These are phyloP conservation scores for Anguilla pacifica DNA, from an alignment of 2,797 vertebrate genomes.

Conservation along the genomic window DNA sequence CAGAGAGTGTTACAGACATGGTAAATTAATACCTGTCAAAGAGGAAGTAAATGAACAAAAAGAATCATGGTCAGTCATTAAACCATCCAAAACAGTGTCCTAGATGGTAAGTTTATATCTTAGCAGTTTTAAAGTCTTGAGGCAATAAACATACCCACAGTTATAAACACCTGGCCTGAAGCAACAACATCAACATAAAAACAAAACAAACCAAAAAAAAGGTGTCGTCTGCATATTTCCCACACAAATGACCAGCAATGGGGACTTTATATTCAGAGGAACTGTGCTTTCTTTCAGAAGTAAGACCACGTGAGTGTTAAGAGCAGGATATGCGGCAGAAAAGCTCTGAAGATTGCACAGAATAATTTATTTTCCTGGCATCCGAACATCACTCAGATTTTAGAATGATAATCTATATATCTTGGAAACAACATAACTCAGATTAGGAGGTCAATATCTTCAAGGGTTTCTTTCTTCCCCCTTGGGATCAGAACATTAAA, in stretches of 20 bases:
- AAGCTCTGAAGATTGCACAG: slow-evolving; percentile 53
- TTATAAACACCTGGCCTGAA: slow-evolving; percentile 39
- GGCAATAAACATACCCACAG: slow-evolving; percentile 39
- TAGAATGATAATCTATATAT: slow-evolving; percentile 53
- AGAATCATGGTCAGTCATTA: slow-evolving; percentile 22
- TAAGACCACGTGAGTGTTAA: slow-evolving; percentile 32
- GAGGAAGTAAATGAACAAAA: slow-evolving; percentile 9
- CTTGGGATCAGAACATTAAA: slow-evolving; percentile 68
- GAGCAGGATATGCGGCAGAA: slow-evolving; percentile 38
- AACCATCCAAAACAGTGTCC: slow-evolving; percentile 37
- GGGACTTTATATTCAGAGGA: slow-evolving; percentile 22
- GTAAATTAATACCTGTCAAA: not conserved
- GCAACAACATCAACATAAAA: slow-evolving; percentile 28
- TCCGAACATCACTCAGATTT: slow-evolving; percentile 55
- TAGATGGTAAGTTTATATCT: slow-evolving; percentile 35
- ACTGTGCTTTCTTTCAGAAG: slow-evolving; percentile 21
- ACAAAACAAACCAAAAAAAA: slow-evolving; percentile 1
- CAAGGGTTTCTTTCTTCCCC: slow-evolving; percentile 64
- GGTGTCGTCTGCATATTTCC: slow-evolving; percentile 11
- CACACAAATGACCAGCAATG: slow-evolving; percentile 32
- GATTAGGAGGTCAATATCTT: slow-evolving; percentile 76
- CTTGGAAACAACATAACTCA: slow-evolving; percentile 70
- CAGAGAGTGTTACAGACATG: not conserved
- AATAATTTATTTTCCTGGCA: slow-evolving; percentile 62
- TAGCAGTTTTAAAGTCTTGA: slow-evolving; percentile 33